Evolutionary conservation across 2,888 invertebrate genomes (phyloP), one percentile per base, ranked within the genome.

Genomic region (Lycophotia porphyrea): DNA sequence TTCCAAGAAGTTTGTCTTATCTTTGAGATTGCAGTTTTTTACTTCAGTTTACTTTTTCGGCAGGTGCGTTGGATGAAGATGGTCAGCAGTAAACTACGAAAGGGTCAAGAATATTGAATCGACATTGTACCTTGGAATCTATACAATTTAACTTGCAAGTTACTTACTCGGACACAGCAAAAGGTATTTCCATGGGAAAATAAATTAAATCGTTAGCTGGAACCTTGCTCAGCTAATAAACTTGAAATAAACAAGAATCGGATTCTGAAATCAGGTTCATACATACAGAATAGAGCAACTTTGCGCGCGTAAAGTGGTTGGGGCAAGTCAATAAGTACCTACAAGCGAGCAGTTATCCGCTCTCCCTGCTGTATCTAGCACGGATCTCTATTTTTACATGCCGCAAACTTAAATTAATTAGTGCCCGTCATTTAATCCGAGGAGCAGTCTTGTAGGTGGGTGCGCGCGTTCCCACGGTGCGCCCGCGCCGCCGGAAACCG

Each of bases 391-490:
- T 93, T 94, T 93, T 93, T 93, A 92, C 91, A 90, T 90, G 90
- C 85, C 90, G 91, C 92, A 90, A 92, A 93, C 91, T 93, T 92
- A 94, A 94, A 96, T 95, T 96, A 96, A 96, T 96, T 95, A 95
- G 95, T 94, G 92, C 89, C 92, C 93, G 94, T 94, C 95, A 92
- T 94, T 94, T 94, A 94, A 95, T 95, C 94, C 92, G 93, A 93
- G 92, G 92, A 94, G 91, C 90, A 90, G 93, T 91, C 90, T 92
- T 88, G 94, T 94, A 94, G 94, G 95, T 94, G 93, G 93, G 94
- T 93, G 94, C 91, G 90, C 88, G 88, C 93, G 95, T 96, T 96
- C 96, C 96, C 96, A 96, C 96, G 96, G 92, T 94, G 94, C 93
- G 94, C 93, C 92, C 91, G 94, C 94, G 93, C 92, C 90, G 93